Base-by-base conservation (phyloP, 1,140 invertebrate genomes). In the Zaprionus taronus region DNA sequence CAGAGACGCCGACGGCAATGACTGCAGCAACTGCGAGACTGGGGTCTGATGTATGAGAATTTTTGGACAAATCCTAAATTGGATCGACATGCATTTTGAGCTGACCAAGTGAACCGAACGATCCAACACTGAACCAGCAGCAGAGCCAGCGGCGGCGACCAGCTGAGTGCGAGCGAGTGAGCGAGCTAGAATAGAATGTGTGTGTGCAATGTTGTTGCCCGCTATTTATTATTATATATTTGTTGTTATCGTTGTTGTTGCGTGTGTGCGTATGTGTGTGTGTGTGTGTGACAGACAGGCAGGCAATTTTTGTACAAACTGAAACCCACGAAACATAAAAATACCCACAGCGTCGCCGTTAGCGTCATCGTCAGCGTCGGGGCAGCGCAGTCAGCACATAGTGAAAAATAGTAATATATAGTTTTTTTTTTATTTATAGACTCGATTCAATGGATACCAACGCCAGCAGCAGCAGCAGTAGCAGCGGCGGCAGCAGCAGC, bases 401-500 rank as follows among this genome's bases (percentile, higher is more conserved):
- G 44, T n/a, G 34, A 60, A 53, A 63, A 75, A 75, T 71, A 71
- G 53, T 75, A 75, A 75, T 63, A 75, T 36, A 58, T 58, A 70
- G 53, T 53, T 70, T 64, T 64, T 64, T 64, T 58, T 3, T 71
- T 75, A 75, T 73, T 73, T 73, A 24, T 72, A 78, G 76, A 75
- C 11, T 31, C 22, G 9, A 47, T 56, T 68, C 53, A 81, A 90
- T 90, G 85, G 86, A 89, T 60, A 80, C 86, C 68, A 91, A 66
- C 65, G 63, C 72, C 49, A 70, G 72, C 77, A 70, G 60, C 77
- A 70, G 60, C 34, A 63, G 36, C 31, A 58, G 56, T 6, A 67
- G 69, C 58, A 62, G 55, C 15, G 0, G 41, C 6, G 2, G 41
- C 24, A 41, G 62, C 51, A 51, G 47, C 24, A 62, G 58, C 60